These are phyloP conservation scores for Caenorhabditis sp. DNA, from an alignment of 2,888 invertebrate species.

Conservation along the genomic window DNA sequence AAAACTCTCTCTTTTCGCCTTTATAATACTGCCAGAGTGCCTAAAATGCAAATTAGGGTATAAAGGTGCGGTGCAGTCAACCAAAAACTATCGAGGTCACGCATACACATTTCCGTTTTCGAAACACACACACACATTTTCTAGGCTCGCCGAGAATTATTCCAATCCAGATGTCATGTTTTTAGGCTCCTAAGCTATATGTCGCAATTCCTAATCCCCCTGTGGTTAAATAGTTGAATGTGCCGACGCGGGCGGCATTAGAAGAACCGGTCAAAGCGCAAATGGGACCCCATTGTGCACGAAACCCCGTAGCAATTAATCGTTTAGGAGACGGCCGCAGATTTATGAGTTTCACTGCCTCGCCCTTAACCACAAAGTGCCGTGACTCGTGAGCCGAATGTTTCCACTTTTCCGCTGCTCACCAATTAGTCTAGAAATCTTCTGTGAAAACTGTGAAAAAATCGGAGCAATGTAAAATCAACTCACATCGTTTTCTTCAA, in stretches of 20 bases:
- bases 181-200: neutral
- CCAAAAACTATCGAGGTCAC: neutral
- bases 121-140: neutral
- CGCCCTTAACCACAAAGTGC: constrained; percentile 15
- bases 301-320: constrained; percentile 34
- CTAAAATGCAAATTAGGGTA: constrained; percentile 6
- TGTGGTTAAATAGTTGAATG: constrained; percentile 1
- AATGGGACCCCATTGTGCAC: neutral
- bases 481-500: no score
- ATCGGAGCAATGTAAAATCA: no score
- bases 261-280: constrained; percentile 29
- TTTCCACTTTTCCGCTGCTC: constrained; percentile 24
- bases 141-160: neutral
- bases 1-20: constrained; percentile 7
- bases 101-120: neutral
- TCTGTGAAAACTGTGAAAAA: no score
- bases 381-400: neutral
- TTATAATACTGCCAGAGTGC: neutral
- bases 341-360: constrained; percentile 46
- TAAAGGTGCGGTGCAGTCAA: neutral
- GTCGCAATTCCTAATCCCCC: constrained; percentile 10
- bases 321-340: constrained; percentile 48
- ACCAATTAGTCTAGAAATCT: no score
- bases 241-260: neutral
- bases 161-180: constrained; percentile 20